Base-by-base conservation (phyloP, 2,888 invertebrate genomes). In the Thysanoteuthis rhombus region DNA sequence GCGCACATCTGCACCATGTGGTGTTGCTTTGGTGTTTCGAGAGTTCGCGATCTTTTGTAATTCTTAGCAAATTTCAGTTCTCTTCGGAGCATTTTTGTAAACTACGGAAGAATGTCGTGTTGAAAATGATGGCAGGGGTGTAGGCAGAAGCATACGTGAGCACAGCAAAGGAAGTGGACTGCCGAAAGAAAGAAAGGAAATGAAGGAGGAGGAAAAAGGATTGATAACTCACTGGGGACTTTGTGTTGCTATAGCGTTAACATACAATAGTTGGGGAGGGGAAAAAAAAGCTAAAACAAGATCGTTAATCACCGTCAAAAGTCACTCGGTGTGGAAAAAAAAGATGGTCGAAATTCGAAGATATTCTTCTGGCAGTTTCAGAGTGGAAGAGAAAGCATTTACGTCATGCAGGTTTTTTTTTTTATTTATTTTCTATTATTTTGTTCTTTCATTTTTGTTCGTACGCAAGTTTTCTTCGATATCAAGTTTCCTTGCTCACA, bases 291-390 rank as follows among this genome's bases (percentile, higher is more conserved):
- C 10, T 25, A 75, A 75, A n/a, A 12, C 16, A 12, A 36, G 75
- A 75, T 75, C n/a, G 75, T 75, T 75, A 75, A 75, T 75, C 75
- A 75, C n/a, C 75, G n/a, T 75, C n/a, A n/a, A 75, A 75, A 75
- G 36, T 75, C n/a, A 75, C 16, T 75, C 4, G 36, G 75, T 32
- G 25, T 52, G 5, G 25, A 75, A 75, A 75, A n/a, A 75, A 75
- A n/a, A 75, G n/a, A 36, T 75, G 75, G n/a, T 75, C 75, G 12
- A 75, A 75, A 75, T 75, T 75, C 16, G 36, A 75, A 36, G 75
- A 75, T 75, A 75, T 75, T 75, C n/a, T 75, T n/a, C n/a, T 4
- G 75, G n/a, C 36, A 75, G n/a, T 75, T 75, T 75, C n/a, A 36
- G 75, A 32, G 75, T n/a, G 75, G 75, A 25, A 52, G 25, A 25